Evolutionary conservation across 2,113 vertebrate genomes (phyloP), one percentile per base, ranked within the genome.

Genomic region (Daphoenositta chrysoptera): DNA sequence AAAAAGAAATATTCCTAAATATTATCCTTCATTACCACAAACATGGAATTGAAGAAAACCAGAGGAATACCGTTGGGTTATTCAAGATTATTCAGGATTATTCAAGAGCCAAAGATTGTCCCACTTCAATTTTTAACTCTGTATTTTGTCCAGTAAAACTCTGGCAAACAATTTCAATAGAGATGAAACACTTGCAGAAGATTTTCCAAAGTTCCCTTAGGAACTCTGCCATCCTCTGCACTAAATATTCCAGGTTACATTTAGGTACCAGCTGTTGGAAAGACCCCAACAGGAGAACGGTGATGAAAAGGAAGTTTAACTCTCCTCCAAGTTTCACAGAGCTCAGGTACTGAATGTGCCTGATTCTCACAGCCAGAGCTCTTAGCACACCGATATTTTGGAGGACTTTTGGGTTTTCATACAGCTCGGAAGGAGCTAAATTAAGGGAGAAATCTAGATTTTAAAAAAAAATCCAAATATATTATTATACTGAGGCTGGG

Each of bases 211-310:
- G 14, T 31, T 44, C 4, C 26, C 40, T 30, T 30, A 54, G 33
- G 39, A 84, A 28, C 21, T 48, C 35, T 57, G 45, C 12, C 53
- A 1, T 61, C 13, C 42, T 33, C 35, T 87, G 6, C 17, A 58
- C 10, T 71, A 50, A 86, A 85, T 51, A 83, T 56, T 65, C 40
- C n/a, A 65, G 30, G 26, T 44, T 42, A 14, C 18, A 28, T 66
- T 93, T 66, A 37, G 1, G 1, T 37, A 48, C 31, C 26, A 27
- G 50, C 27, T 64, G 7, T 51, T 80, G n/a, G 15, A 37, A 57
- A 18, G 8, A 45, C 20, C 10, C 7, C 51, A 63, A 0, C 0
- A n/a, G 4, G 20, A 63, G 30, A 81, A 60, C 0, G 48, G 20
- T 7, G 28, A 57, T 71, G 27, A 16, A 81, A 84, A 66, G 37